Conservation (phyloP, 2,113 vertebrate species). For the Stomatorhinus ivindoensis region DNA sequence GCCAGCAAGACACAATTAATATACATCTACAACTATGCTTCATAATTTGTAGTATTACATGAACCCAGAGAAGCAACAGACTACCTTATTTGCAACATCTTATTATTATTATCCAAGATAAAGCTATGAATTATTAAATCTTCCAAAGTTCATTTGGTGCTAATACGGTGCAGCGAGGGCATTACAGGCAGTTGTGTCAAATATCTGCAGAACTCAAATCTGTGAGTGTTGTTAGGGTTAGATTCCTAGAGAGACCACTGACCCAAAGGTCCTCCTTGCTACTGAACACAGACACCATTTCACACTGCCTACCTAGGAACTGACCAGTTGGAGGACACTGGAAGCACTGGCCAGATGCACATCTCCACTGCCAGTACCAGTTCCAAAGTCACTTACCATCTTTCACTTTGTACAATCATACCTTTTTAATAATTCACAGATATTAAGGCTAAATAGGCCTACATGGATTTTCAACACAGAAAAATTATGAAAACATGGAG, state of each 20-base stretch:
- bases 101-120: background rate
- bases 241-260: background rate
- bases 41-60: background rate
- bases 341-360: background rate
- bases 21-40: background rate
- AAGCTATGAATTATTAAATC: background rate
- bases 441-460: background rate
- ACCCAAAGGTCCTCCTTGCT: background rate
- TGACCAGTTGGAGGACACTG: background rate
- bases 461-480: background rate
- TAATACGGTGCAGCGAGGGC: background rate
- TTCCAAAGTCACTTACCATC: background rate
- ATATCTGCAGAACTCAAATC: background rate
- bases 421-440: background rate
- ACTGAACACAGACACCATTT: background rate
- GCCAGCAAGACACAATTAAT: background rate
- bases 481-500: background rate
- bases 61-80: background rate
- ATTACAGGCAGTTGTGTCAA: background rate
- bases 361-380: background rate
- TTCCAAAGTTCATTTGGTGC: background rate
- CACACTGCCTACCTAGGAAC: background rate
- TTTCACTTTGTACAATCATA: background rate
- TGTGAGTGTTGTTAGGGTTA: background rate
- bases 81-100: background rate